Conservation (phyloP, 2,888 invertebrate species). For the Elegia similella region DNA sequence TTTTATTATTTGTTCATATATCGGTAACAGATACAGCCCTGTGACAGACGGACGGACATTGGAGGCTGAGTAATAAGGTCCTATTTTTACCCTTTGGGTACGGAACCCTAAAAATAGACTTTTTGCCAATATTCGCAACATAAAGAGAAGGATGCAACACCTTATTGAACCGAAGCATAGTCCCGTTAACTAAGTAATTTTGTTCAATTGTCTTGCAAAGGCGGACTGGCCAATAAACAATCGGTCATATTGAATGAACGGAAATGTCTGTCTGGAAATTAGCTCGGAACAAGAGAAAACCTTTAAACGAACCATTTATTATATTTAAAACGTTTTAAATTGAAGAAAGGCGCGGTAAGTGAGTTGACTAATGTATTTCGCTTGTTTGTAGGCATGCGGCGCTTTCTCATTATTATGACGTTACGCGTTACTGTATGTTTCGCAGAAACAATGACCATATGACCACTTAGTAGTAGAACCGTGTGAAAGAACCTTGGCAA, state of each 20-base stretch:
- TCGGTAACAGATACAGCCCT: too few relatives aligned
- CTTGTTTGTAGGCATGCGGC: conserved; percentile 45
- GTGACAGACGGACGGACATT: background rate
- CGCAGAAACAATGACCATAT: background rate
- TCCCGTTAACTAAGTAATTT: conserved; percentile 69
- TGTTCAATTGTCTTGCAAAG: conserved; percentile 72
- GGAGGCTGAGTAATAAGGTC: too few relatives aligned
- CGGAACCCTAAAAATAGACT: background rate
- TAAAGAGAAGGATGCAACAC: conserved; percentile 15
- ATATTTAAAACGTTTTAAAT: conserved; percentile 68
- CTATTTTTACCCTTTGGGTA: too few relatives aligned
- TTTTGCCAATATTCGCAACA: background rate
- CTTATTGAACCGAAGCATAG: conserved; percentile 38
- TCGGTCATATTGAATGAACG: conserved; percentile 80
- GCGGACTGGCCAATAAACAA: conserved; percentile 74
- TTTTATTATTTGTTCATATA: too few relatives aligned
- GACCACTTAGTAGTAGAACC: background rate
- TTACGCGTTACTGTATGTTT: conserved; percentile 14
- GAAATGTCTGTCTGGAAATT: conserved; percentile 79
- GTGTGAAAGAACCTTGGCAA: background rate
- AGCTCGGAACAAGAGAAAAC: conserved; percentile 77
- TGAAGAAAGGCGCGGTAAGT: conserved; percentile 51
- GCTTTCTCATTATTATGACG: conserved; percentile 42
- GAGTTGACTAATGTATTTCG: conserved; percentile 60
- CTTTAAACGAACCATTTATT: conserved; percentile 74